These are phyloP conservation scores for Lerista edwardsae DNA, from an alignment of 2,797 vertebrate genomes.

Conservation along the genomic window DNA sequence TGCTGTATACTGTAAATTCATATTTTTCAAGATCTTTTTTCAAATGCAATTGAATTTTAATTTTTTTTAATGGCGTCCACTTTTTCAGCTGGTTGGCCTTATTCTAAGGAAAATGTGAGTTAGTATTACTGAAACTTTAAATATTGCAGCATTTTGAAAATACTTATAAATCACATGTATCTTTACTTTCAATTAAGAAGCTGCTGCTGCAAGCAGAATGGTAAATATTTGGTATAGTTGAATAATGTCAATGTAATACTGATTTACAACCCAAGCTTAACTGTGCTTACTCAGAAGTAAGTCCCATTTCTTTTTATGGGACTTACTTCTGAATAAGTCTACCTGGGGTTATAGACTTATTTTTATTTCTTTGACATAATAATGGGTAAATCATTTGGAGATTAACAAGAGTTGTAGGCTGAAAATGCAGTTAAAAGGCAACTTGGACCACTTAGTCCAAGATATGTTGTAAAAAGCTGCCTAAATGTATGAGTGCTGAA, in stretches of 20 bases:
- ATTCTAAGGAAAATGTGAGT: slow-evolving; percentile 48
- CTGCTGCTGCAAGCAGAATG: slow-evolving; percentile 50
- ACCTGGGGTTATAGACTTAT: background rate
- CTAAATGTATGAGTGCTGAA: slow-evolving; percentile 59
- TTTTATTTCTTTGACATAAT: background rate
- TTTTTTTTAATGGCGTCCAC: slow-evolving; percentile 54
- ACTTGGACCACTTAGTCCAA: slow-evolving; percentile 49
- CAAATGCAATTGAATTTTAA: slow-evolving; percentile 43
- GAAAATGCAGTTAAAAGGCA: slow-evolving; percentile 61
- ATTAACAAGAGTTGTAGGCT: slow-evolving; percentile 40
- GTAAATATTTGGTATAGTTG: slow-evolving; percentile 47
- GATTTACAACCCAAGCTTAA: background rate
- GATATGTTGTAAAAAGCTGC: slow-evolving; percentile 63
- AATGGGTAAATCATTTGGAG: slow-evolving; percentile 36
- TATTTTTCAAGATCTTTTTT: slow-evolving; percentile 63
- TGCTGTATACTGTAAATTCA: slow-evolving; percentile 40
- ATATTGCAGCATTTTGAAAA: slow-evolving; percentile 42
- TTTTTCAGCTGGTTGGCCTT: slow-evolving; percentile 54
- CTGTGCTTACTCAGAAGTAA: background rate
- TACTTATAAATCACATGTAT: slow-evolving; percentile 55
- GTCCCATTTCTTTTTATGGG: background rate
- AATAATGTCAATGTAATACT: background rate
- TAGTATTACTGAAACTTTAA: slow-evolving; percentile 47
- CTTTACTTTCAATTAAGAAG: slow-evolving; percentile 50
- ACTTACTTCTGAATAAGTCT: background rate